These are phyloP conservation scores for Dromococcyx pavoninus DNA, from an alignment of 2,797 vertebrate genomes.

Conservation along the genomic window DNA sequence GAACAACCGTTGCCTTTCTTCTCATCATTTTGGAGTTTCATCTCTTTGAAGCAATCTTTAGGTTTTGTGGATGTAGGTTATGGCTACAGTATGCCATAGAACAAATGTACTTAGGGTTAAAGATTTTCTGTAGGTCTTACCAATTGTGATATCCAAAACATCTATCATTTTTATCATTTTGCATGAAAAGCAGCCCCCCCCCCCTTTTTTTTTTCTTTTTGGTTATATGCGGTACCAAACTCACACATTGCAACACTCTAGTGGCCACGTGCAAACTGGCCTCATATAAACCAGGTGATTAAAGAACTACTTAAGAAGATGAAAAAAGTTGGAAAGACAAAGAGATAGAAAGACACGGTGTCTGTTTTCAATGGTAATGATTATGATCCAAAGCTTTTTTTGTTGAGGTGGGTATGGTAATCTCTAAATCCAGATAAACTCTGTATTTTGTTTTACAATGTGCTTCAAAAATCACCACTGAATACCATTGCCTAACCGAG, in stretches of 20 bases:
- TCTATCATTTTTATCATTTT: background rate
- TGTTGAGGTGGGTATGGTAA: background rate
- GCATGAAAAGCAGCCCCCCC: background rate
- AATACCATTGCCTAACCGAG: background rate
- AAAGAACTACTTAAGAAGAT: background rate
- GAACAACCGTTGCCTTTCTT: background rate
- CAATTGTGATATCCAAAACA: background rate
- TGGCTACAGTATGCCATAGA: background rate
- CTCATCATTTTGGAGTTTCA: background rate
- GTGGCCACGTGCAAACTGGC: background rate
- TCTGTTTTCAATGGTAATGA: background rate
- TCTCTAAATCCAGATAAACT: background rate
- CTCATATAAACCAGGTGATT: background rate
- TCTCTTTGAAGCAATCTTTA: background rate
- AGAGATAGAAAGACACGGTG: background rate
- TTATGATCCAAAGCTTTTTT: background rate
- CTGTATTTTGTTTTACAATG: background rate
- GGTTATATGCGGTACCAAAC: background rate
- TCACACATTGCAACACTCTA: background rate
- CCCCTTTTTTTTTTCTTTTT: background rate
- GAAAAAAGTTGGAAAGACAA: background rate
- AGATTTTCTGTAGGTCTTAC: background rate
- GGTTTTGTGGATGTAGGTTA: background rate
- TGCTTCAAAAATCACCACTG: background rate
- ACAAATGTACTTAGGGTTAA: background rate